These are phyloP conservation scores for Cetonia aurata DNA, from an alignment of 2,888 invertebrate genomes.

Conservation along the genomic window DNA sequence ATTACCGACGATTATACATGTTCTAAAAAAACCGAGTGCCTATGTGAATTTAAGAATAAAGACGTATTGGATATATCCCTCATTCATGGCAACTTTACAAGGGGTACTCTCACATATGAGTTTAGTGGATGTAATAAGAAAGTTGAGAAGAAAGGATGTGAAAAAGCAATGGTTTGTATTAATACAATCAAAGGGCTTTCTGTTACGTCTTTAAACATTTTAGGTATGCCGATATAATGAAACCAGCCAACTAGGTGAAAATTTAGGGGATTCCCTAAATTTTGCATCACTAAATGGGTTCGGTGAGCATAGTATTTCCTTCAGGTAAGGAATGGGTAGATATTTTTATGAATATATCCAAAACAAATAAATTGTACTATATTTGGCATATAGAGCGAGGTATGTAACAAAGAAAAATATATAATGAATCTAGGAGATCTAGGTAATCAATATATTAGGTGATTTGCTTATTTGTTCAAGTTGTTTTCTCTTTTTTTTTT, in stretches of 20 bases:
- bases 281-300: neutral
- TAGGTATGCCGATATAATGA: conserved; percentile 21
- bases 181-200: neutral
- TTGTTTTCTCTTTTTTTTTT: too few species aligned
- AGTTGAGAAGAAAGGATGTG: neutral
- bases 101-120: neutral
- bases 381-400: too few species aligned
- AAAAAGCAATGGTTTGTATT: conserved; percentile 22
- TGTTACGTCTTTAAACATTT: conserved; percentile 11
- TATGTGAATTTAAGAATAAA: conserved; percentile 22
- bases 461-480: too few species aligned
- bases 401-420: too few species aligned
- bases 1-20: conserved; percentile 15
- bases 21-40: conserved; percentile 12
- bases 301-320: conserved; percentile 19
- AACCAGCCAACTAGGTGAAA: neutral
- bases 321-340: conserved; percentile 5
- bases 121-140: conserved; percentile 21
- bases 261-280: conserved; percentile 5
- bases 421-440: too few species aligned
- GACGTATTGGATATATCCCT: conserved; percentile 16
- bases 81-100: conserved; percentile 14
- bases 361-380: too few species aligned
- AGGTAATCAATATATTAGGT: too few species aligned
- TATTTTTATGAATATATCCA: too few species aligned